These are phyloP conservation scores for Otolemur crassicaudatus DNA, from an alignment of 2,797 vertebrate genomes.

Conservation along the genomic window DNA sequence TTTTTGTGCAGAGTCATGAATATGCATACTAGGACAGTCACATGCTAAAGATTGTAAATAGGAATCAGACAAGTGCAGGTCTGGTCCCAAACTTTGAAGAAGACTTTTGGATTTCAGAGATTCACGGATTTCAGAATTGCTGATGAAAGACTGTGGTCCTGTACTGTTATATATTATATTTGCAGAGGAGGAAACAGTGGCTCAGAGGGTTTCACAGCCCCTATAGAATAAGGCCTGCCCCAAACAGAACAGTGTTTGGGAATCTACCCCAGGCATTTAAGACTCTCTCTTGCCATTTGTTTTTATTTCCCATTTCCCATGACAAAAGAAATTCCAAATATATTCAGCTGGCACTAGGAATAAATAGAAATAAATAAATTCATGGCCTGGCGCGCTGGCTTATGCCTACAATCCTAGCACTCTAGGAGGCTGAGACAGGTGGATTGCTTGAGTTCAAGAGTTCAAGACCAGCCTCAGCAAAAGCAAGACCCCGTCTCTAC, in stretches of 20 bases:
- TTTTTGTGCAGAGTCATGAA: neutral
- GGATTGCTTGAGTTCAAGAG: no score
- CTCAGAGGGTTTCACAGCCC: neutral
- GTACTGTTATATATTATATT: neutral
- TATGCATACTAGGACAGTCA: neutral
- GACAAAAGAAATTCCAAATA: slow-evolving; percentile 11
- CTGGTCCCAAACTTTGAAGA: neutral
- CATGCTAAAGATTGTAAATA: neutral
- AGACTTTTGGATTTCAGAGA: neutral
- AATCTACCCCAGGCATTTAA: neutral
- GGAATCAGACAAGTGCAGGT: neutral
- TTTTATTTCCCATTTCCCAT: slow-evolving; percentile 14
- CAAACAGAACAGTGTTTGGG: neutral
- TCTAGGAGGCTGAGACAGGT: no score
- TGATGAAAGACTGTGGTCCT: neutral
- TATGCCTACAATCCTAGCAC: no score
- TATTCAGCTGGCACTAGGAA: neutral
- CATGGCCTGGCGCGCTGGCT: no score
- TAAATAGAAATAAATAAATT: neutral
- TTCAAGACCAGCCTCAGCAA: no score
- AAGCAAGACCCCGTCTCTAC: no score
- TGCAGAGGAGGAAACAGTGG: neutral
- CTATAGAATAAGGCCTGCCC: neutral
- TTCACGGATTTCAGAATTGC: neutral
- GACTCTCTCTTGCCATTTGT: neutral